Evolutionary conservation across 2,888 invertebrate species (phyloP).

Genomic region (Thelaira solivaga): DNA sequence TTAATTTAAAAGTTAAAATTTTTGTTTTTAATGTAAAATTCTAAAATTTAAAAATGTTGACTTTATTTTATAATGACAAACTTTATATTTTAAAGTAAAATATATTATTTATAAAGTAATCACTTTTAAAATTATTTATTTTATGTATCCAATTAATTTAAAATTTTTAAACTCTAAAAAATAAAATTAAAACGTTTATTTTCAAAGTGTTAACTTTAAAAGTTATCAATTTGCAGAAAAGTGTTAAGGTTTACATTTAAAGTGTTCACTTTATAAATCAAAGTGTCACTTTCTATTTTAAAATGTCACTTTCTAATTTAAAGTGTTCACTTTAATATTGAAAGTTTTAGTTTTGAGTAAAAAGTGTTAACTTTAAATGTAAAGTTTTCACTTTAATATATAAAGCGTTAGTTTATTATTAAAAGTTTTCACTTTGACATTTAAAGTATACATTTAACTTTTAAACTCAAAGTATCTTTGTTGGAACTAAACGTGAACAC

Average conservation of each 20-base stretch:
- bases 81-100: neutral
- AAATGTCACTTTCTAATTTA: too few species aligned
- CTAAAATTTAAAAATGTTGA: too few species aligned
- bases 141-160: neutral
- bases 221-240: neutral
- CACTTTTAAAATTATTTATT: neutral
- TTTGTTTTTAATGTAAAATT: too few species aligned
- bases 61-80: neutral
- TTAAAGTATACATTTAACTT: constrained; percentile 31
- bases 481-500: constrained; percentile 17
- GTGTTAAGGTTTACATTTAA: neutral
- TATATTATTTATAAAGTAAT: neutral
- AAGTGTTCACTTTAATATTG: too few species aligned
- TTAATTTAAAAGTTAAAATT: too few species aligned
- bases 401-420: too few species aligned
- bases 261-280: neutral
- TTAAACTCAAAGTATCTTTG: constrained; percentile 30
- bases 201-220: neutral
- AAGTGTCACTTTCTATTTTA: neutral
- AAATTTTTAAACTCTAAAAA: neutral
- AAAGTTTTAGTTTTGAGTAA: too few species aligned
- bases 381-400: too few species aligned
- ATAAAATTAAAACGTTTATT: neutral
- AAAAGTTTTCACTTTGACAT: constrained; percentile 23
- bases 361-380: too few species aligned